Evolutionary conservation across 1,140 invertebrate species (phyloP).

Genomic region (Chrysomallon squamiferum): DNA sequence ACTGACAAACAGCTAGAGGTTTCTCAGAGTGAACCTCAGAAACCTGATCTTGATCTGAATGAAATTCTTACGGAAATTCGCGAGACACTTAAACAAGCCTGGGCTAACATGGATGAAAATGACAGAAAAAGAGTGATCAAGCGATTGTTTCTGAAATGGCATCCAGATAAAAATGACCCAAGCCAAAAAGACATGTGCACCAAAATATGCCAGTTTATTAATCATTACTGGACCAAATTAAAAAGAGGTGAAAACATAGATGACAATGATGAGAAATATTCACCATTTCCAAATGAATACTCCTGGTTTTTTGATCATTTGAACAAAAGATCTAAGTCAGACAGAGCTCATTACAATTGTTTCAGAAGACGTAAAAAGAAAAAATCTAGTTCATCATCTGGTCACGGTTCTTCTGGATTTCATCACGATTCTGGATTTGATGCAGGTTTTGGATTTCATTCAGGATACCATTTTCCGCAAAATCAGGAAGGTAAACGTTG

Average conservation of each 20-base stretch:
- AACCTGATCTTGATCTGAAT: slow-evolving; percentile 11
- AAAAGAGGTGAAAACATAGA: slow-evolving; percentile 25
- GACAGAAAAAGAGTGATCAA: slow-evolving; percentile 49
- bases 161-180: slow-evolving; percentile 57
- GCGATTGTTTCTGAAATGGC: slow-evolving; percentile 52
- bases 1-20: no score
- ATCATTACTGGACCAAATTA: slow-evolving; percentile 19
- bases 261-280: slow-evolving; percentile 16
- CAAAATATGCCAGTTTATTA: slow-evolving; percentile 42
- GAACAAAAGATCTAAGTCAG: background rate
- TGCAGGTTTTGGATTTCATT: background rate
- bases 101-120: slow-evolving; percentile 22
- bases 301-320: slow-evolving; percentile 6
- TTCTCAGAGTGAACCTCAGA: no score
- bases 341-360: background rate
- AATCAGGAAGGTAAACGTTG: slow-evolving; percentile 28
- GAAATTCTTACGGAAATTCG: slow-evolving; percentile 28
- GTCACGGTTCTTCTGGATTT: no score
- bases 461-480: slow-evolving; percentile 10
- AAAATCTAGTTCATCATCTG: background rate
- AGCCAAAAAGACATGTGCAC: slow-evolving; percentile 41
- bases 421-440: no score
- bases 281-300: background rate
- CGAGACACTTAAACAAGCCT: slow-evolving; percentile 30
- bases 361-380: background rate